phyloP scores from a whole-genome alignment of 2,888 invertebrate genomes.

The Ophioninae sp. region DNA sequence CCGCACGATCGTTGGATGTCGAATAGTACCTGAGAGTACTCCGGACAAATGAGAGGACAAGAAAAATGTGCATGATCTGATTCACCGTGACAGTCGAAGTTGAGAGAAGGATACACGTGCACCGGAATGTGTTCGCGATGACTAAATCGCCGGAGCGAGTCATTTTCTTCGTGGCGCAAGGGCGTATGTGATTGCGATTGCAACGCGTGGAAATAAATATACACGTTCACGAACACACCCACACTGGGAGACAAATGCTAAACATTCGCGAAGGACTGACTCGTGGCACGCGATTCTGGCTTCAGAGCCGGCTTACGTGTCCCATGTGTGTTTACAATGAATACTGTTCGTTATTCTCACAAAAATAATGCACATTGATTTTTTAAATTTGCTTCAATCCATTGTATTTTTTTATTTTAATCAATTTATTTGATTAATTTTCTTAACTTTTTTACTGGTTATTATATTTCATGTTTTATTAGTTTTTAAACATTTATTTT shows the following conservation, averaged over 20 bases:
- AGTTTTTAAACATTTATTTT: too few relatives aligned
- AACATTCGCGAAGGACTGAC: constrained; percentile 40
- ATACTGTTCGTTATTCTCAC: neutral
- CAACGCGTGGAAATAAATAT: constrained; percentile 9
- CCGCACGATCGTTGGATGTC: neutral
- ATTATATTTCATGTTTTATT: too few relatives aligned
- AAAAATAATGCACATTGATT: neutral
- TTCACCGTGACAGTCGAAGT: constrained; percentile 14
- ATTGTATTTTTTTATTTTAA: neutral
- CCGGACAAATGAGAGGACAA: too few relatives aligned
- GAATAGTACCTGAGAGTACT: neutral
- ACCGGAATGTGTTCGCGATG: constrained; percentile 43
- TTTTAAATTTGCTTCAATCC: neutral
- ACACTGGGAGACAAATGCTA: constrained; percentile 6
- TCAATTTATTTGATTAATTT: too few relatives aligned
- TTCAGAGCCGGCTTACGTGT: constrained; percentile 28
- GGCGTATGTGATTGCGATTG: constrained; percentile 26
- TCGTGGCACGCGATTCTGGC: constrained; percentile 5
- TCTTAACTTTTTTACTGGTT: too few relatives aligned
- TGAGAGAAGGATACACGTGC: constrained; percentile 41
- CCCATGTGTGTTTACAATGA: constrained; percentile 39
- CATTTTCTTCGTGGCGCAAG: constrained; percentile 44
- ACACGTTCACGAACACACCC: neutral
- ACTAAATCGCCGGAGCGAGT: constrained; percentile 47
- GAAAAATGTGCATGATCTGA: neutral